Conservation (phyloP, 2,888 invertebrate genomes). For the Mimas tiliae region DNA sequence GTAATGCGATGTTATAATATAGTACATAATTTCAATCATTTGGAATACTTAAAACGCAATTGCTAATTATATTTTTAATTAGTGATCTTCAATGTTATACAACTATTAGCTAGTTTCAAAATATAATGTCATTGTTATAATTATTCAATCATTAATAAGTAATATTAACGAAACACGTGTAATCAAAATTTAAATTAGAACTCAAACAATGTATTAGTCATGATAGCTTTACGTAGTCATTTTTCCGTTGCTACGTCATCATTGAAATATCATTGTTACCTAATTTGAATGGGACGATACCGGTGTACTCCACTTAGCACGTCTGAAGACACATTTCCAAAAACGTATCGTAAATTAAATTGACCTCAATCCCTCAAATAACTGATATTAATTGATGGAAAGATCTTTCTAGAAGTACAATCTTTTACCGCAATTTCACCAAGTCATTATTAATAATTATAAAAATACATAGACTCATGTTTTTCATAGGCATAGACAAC, state of each 20-base stretch:
- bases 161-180: constrained; percentile 1
- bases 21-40: not conserved
- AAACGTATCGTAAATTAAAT: not conserved
- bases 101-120: not conserved
- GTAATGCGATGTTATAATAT: not conserved
- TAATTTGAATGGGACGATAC: constrained; percentile 1
- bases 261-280: constrained; percentile 4
- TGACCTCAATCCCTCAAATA: not conserved
- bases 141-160: not conserved
- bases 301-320: not conserved
- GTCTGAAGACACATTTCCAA: not conserved
- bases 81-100: not conserved
- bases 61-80: constrained; percentile 1
- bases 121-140: constrained; percentile 1
- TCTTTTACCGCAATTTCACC: not conserved
- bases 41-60: not conserved
- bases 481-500: too few relatives aligned
- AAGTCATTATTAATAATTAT: not conserved
- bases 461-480: too few relatives aligned
- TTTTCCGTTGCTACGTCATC: constrained; percentile 14
- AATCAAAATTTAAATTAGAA: not conserved
- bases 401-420: not conserved
- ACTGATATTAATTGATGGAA: too few relatives aligned
- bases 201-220: not conserved
- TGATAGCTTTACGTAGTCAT: not conserved